These are phyloP conservation scores for Chaetorhynchus papuensis DNA, from an alignment of 2,113 vertebrate species.

Conservation along the genomic window DNA sequence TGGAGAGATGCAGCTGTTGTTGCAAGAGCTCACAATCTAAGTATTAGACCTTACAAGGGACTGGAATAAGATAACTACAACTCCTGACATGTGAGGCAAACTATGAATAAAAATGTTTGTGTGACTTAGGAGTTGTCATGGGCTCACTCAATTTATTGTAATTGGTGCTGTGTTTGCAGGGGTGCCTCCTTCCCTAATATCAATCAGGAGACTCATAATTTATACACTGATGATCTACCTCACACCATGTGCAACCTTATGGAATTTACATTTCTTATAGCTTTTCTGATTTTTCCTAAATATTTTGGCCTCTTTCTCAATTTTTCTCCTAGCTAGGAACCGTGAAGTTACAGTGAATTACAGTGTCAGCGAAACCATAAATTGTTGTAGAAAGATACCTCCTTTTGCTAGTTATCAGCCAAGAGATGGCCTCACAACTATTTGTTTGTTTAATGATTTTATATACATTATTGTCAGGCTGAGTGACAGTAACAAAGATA, in stretches of 20 bases:
- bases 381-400: constrained; percentile 25
- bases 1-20: accelerated
- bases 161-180: neutral
- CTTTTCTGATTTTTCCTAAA: neutral
- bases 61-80: neutral
- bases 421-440: constrained; percentile 24
- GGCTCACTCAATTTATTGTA: neutral
- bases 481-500: constrained; percentile 54
- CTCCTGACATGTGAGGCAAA: neutral
- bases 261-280: neutral
- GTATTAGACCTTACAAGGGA: neutral
- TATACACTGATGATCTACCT: neutral
- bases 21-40: neutral
- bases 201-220: neutral
- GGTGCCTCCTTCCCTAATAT: neutral
- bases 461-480: constrained; percentile 37
- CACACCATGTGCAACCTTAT: neutral
- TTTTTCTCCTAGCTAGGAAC: neutral
- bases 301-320: neutral
- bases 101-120: neutral
- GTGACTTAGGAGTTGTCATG: neutral
- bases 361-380: constrained; percentile 18
- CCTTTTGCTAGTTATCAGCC: constrained; percentile 26
- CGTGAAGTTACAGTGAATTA: neutral
- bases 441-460: constrained; percentile 43